phyloP scores from a whole-genome alignment of 2,113 vertebrate genomes.

The Ailurus styani region DNA sequence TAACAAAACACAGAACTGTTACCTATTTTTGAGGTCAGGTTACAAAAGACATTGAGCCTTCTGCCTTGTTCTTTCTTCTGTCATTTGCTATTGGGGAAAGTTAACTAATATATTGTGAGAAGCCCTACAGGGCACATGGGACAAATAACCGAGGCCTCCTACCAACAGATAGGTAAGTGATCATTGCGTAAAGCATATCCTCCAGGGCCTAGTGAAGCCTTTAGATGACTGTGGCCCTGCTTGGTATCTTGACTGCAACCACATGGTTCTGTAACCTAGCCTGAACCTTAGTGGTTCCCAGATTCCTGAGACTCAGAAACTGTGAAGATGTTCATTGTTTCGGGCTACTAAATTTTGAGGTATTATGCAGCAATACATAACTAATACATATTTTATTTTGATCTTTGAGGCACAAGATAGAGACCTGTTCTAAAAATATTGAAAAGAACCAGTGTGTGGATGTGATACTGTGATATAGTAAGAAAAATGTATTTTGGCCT shows the following conservation, averaged over 20 bases:
- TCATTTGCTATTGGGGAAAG: not conserved
- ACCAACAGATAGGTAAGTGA: not conserved
- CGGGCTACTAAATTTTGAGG: not conserved
- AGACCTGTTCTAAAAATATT: not conserved
- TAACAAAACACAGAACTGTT: not conserved
- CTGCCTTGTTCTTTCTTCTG: not conserved
- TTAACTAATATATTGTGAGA: not conserved
- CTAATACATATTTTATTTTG: not conserved
- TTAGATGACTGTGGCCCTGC: not conserved
- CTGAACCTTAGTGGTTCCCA: not conserved
- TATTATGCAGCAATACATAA: not conserved
- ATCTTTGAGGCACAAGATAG: not conserved
- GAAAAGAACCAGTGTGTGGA: not conserved
- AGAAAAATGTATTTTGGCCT: not conserved
- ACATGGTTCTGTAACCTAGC: not conserved
- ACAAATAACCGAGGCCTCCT: not conserved
- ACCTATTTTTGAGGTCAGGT: not conserved
- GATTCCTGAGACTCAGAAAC: not conserved
- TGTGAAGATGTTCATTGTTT: not conserved
- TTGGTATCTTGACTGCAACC: not conserved
- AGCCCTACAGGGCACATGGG: not conserved
- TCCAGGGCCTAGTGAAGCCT: not conserved
- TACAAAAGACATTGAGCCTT: not conserved
- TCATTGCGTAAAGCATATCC: not conserved
- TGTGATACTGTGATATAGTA: not conserved